A percentile compares a stretch with the other conserved stretches of the same genome.
Conservation (phyloP, 2,888 invertebrate genomes). For the Hydrotaea cyrtoneurina region DNA sequence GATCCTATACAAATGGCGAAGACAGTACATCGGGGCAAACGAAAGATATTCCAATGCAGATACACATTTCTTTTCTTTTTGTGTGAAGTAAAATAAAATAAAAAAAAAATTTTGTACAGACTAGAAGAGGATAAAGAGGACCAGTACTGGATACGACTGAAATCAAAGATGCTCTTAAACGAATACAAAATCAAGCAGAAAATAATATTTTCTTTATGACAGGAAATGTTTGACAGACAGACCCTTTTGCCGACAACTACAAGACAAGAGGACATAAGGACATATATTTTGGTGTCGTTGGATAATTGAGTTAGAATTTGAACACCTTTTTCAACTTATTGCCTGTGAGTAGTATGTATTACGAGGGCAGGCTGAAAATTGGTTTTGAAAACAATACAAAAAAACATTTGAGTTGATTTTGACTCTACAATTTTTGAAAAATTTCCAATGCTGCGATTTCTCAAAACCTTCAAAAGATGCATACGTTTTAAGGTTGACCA, state of each 20-base stretch:
- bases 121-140: background rate
- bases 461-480: no score
- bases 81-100: background rate
- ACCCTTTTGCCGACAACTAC: background rate
- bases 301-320: slow-evolving; percentile 16
- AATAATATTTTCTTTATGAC: background rate
- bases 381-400: no score
- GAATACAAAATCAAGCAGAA: background rate
- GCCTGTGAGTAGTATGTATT: no score
- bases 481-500: no score
- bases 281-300: background rate
- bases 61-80: no score
- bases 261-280: background rate
- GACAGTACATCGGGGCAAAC: slow-evolving; percentile 3
- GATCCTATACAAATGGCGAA: background rate
- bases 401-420: no score
- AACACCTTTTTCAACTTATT: no score
- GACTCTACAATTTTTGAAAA: no score
- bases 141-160: background rate
- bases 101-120: background rate
- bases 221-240: background rate
- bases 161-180: slow-evolving; percentile 20
- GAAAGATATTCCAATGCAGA: background rate
- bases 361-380: no score
- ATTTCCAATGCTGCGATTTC: no score